Percentiles rank a stretch among this genome's conserved stretches.
phyloP scores from a whole-genome alignment of 2,113 vertebrate genomes.

The Cranoglanis bouderius region DNA sequence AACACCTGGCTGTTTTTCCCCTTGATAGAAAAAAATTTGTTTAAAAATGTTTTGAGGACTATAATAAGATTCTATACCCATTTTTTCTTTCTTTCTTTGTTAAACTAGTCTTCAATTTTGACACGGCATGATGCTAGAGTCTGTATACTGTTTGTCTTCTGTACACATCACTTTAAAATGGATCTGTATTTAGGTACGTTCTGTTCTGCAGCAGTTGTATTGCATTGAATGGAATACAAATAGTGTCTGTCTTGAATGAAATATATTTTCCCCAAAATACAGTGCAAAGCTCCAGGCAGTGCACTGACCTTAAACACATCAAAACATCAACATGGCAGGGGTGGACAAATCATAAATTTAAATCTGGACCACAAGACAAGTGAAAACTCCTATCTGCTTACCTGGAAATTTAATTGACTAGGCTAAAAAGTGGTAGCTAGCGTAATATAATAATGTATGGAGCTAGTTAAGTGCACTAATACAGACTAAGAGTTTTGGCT shows the following conservation, averaged over 20 bases:
- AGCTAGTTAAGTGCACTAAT: background rate
- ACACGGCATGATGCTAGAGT: background rate
- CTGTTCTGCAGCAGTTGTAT: background rate
- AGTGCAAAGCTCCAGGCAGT: background rate
- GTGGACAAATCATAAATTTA: background rate
- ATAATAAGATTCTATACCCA: conserved; percentile 16
- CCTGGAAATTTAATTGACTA: background rate
- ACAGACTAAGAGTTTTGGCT: background rate
- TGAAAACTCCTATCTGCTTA: too few species aligned
- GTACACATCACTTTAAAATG: background rate
- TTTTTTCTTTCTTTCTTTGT: conserved; percentile 13
- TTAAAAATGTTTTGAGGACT: conserved; percentile 15
- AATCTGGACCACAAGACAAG: background rate
- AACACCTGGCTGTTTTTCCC: conserved; percentile 34
- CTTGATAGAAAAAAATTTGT: background rate
- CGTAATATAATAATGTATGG: background rate
- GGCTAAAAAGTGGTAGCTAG: background rate
- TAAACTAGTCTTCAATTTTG: conserved; percentile 19
- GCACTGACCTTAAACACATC: background rate
- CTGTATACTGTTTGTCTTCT: background rate
- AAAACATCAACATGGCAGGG: background rate
- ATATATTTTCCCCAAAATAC: background rate
- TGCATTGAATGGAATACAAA: background rate
- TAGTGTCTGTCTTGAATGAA: background rate
- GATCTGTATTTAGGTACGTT: background rate